Evolutionary conservation across 2,888 invertebrate genomes (phyloP), one percentile per base, ranked within the genome.

Genomic region (Acleris literana): DNA sequence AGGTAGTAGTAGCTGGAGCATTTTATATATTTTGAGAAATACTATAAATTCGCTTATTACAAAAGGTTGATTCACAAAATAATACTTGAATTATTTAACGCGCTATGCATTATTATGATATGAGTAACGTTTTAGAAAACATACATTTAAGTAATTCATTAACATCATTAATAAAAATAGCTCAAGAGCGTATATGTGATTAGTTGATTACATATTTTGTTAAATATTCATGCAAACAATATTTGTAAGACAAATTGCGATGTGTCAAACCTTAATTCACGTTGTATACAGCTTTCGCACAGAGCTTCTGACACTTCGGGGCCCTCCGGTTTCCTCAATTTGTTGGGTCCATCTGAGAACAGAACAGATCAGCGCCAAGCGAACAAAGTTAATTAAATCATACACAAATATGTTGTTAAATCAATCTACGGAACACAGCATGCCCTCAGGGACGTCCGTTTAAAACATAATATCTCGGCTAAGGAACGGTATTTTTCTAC

Each of bases 301-400:
- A 71, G 68, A 64, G 64, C 71, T 70, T 83, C 82, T 20, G 79
- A 77, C 48, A 74, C 73, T 70, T 78, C 81, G 71, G 62, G 51
- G 68, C 74, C 75, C 49, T 83, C 87, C 58, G 70, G 57, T 76
- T 85, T 90, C 78, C 82, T 76, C 71, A 73, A 54, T 83, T 90
- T 90, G 81, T 79, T 78, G 75, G 88, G 82, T 74, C 83, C 85
- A 75, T 83, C 91, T 91, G 90, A 79, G 88, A 89, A 90, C 90
- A 91, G 83, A 87, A 84, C 80, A 78, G 84, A 89, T 79, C 76
- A 85, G 82, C 89, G 88, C 90, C 78, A 81, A 88, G 90, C 91
- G 80, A 83, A 80, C 71, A 73, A 71, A 54, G 20, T 43, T 43
- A 5, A n/a, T 7, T 6, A 46, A 6, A 46, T n/a, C 46, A 17